phyloP scores from a whole-genome alignment of 1,140 invertebrate species.

The Latrodectus geometricus region DNA sequence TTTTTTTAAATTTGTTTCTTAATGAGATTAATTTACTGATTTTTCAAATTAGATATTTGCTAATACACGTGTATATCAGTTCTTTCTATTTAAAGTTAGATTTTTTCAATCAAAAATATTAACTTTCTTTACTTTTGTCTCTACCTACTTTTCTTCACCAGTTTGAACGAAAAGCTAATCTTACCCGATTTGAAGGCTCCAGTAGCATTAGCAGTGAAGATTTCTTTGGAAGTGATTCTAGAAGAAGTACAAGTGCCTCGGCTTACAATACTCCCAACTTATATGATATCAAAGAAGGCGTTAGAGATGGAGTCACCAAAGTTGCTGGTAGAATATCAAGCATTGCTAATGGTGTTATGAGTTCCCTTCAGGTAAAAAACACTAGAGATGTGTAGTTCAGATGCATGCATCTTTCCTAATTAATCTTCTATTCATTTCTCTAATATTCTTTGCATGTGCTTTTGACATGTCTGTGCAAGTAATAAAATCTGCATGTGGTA shows the following conservation, averaged over 20 bases:
- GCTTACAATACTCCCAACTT: conserved; percentile 79
- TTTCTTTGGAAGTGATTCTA: conserved; percentile 81
- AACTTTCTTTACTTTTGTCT: neutral
- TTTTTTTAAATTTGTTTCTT: too few relatives aligned
- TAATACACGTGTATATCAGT: neutral
- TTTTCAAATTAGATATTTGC: neutral
- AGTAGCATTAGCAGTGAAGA: conserved; percentile 96
- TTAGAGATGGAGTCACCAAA: conserved; percentile 94
- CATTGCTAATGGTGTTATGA: conserved; percentile 92
- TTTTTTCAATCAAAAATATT: too few relatives aligned
- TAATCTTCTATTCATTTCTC: neutral
- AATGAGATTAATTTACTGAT: neutral
- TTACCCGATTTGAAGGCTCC: conserved; percentile 86
- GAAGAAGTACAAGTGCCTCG: conserved; percentile 49
- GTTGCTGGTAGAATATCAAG: conserved; percentile 94
- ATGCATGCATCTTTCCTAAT: neutral
- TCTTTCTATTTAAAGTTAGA: too few relatives aligned
- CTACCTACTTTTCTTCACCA: conserved; percentile 66
- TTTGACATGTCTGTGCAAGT: neutral
- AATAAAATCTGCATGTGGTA: conserved; percentile 24
- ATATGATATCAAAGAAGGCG: conserved; percentile 96
- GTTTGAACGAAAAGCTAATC: conserved; percentile 77
- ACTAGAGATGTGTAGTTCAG: neutral
- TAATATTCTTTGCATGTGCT: neutral
- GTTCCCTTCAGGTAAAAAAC: conserved; percentile 54